These are phyloP conservation scores for Cryptophagus acutangulus DNA, from an alignment of 2,888 invertebrate species.

Conservation along the genomic window DNA sequence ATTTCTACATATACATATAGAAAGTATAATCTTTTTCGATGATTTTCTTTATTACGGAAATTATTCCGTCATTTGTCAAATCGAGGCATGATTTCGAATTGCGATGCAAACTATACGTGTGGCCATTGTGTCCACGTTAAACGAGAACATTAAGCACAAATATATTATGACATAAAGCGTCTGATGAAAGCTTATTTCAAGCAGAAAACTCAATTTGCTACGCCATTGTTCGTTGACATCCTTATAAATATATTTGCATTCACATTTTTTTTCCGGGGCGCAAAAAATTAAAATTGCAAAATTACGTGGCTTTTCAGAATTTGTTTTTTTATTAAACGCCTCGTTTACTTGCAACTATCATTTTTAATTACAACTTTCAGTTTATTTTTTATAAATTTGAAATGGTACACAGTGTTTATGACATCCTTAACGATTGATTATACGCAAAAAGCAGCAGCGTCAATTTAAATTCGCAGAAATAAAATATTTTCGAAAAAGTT, in stretches of 20 bases:
- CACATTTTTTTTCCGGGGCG: conserved; percentile 4
- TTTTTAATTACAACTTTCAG: no score
- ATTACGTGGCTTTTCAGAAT: no score
- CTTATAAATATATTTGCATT: conserved; percentile 18
- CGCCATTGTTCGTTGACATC: conserved; percentile 21
- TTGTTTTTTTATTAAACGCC: no score
- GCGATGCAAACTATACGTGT: neutral
- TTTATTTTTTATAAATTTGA: no score
- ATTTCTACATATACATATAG: conserved; percentile 2
- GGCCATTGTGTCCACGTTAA: neutral
- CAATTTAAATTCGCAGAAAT: no score
- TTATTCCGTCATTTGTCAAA: conserved; percentile 3
- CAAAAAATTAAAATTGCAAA: conserved; percentile 11
- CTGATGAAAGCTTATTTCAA: conserved; percentile 1
- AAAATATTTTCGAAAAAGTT: no score
- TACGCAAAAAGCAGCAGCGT: no score
- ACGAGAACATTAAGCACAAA: no score
- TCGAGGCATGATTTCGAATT: neutral
- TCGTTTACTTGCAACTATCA: no score
- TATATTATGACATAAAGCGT: neutral
- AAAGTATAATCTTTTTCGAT: neutral
- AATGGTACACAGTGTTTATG: no score
- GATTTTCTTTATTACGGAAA: conserved; percentile 3
- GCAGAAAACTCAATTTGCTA: conserved; percentile 22
- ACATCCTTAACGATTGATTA: no score